Evolutionary conservation across 2,888 invertebrate genomes (phyloP).

Genomic region (Danaus chrysippus): DNA sequence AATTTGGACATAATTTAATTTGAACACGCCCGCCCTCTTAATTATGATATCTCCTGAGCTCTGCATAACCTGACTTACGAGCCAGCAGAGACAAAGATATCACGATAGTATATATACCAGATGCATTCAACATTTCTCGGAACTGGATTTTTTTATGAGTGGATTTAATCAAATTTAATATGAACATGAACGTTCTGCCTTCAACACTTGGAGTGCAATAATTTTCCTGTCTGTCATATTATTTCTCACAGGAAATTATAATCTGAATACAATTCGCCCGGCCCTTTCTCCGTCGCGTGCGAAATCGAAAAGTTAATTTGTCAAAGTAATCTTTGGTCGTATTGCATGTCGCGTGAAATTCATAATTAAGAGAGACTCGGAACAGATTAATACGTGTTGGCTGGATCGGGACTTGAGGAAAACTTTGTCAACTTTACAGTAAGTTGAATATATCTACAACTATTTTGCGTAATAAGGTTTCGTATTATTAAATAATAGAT

Average conservation of each 20-base stretch:
- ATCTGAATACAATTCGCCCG: neutral
- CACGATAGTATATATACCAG: too few relatives aligned
- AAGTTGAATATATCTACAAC: too few relatives aligned
- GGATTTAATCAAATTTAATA: too few relatives aligned
- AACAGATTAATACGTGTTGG: neutral
- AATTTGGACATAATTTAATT: constrained; percentile 51
- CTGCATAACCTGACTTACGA: constrained; percentile 1
- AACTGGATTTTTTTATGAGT: too few relatives aligned
- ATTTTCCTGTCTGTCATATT: neutral
- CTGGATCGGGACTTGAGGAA: too few relatives aligned
- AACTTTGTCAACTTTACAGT: too few relatives aligned
- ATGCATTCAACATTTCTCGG: too few relatives aligned
- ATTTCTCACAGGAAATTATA: constrained; percentile 5
- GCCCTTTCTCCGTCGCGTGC: constrained; percentile 41
- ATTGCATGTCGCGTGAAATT: constrained; percentile 45
- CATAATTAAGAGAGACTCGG: constrained; percentile 45
- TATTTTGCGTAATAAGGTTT: too few relatives aligned
- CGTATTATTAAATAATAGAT: too few relatives aligned
- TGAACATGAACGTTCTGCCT: too few relatives aligned
- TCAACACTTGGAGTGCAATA: too few relatives aligned
- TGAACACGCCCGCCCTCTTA: constrained; percentile 45
- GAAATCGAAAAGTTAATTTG: constrained; percentile 50
- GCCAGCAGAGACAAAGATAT: constrained; percentile 15
- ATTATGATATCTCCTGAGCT: constrained; percentile 42
- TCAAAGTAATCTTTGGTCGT: constrained; percentile 46